phyloP scores from a whole-genome alignment of 2,888 invertebrate genomes.

The Diarsia brunnea region DNA sequence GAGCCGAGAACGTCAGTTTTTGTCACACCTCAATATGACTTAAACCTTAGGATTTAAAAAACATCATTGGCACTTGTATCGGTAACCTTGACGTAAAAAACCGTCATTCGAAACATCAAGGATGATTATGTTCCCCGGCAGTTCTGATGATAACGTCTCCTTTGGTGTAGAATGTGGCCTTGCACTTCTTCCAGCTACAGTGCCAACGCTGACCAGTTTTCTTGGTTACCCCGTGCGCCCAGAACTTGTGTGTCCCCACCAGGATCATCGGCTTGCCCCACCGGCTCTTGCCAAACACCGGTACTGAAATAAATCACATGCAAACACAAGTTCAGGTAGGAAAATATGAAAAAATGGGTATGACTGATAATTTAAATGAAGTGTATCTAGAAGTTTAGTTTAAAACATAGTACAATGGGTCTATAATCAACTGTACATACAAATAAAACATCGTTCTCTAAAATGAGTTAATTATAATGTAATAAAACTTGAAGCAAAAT shows the following conservation, averaged over 20 bases:
- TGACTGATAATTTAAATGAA: neutral
- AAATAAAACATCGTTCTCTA: conserved; percentile 5
- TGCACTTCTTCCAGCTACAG: conserved; percentile 70
- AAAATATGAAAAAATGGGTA: conserved; percentile 28
- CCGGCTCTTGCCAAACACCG: conserved; percentile 71
- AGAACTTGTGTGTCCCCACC: conserved; percentile 73
- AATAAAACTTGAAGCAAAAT: conserved; percentile 3
- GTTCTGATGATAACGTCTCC: conserved; percentile 74
- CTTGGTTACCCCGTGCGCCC: neutral
- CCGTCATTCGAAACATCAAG: conserved; percentile 20
- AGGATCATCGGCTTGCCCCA: conserved; percentile 70
- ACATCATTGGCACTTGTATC: neutral
- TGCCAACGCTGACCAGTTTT: conserved; percentile 64
- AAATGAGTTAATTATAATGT: conserved; percentile 2
- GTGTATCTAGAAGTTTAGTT: neutral
- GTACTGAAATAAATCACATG: conserved; percentile 63
- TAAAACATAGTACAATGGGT: neutral
- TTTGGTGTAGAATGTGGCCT: conserved; percentile 71
- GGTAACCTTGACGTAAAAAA: neutral
- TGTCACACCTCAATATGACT: neutral
- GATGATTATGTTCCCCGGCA: conserved; percentile 73
- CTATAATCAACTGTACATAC: neutral
- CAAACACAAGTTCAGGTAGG: conserved; percentile 45
- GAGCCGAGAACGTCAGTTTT: neutral
- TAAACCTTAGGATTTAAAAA: neutral